Evolutionary conservation across 1,140 invertebrate species (phyloP), one percentile per base, ranked within the genome.

Genomic region (Tribolium madens): DNA sequence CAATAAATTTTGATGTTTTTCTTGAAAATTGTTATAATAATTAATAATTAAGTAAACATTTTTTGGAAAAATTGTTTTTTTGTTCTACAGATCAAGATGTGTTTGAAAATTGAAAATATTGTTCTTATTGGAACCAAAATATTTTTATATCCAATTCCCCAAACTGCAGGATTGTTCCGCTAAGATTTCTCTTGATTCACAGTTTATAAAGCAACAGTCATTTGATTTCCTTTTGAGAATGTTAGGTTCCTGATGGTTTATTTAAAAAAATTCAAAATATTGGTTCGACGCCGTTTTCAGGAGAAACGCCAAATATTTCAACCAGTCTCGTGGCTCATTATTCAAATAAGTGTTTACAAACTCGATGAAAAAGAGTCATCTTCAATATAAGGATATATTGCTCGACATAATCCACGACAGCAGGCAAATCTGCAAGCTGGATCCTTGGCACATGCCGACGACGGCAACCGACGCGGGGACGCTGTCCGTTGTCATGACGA

Each of bases 371-470:
- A 57, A n/a, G 14, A 57, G 1, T 21, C 14, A 64, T 64, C 36
- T 64, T 1, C 53, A 60, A 13, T 21, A 60, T 60, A 64, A 64
- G 57, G 57, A 64, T 64, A 12, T 12, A 64, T 64, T 64, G 26
- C 57, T 33, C 21, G 21, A 64, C 21, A 9, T 64, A 64, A 64
- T 31, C 57, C 52, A 57, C 0, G 10, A 26, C 7, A 60, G 14
- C 10, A 33, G 57, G 21, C 12, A 64, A 64, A 64, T 64, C 57
- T 64, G 57, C 57, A 33, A 13, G 52, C n/a, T 64, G 57, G 14
- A 64, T 64, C 57, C 57, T 73, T 75, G 77, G 77, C 77, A 78
- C 77, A 78, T 76, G 77, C 64, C 69, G 52, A 73, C 52, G 52
- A 36, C 52, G 71, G 17, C 73, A 53, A 50, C 52, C 64, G 57